These are phyloP conservation scores for Nebria brevicollis DNA, from an alignment of 2,888 invertebrate species.

Conservation along the genomic window DNA sequence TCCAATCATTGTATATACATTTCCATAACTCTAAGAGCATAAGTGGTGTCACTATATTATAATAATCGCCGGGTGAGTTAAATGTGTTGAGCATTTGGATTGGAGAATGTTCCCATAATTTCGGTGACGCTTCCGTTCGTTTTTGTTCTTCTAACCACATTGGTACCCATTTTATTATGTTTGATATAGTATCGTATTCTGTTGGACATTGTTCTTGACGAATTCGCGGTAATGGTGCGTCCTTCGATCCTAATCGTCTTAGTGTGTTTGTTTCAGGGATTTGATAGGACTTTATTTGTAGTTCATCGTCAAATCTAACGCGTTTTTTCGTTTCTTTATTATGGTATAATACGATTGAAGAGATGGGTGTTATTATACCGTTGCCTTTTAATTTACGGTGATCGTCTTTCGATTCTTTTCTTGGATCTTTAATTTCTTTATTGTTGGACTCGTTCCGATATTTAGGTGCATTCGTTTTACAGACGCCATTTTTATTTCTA, in stretches of 20 bases:
- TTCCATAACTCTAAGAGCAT: slow-evolving; percentile 74
- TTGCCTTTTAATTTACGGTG: slow-evolving; percentile 57
- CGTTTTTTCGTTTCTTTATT: slow-evolving; percentile 39
- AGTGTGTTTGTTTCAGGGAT: slow-evolving; percentile 52
- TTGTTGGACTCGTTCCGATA: slow-evolving; percentile 59
- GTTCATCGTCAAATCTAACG: slow-evolving; percentile 53
- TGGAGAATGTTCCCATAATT: slow-evolving; percentile 65
- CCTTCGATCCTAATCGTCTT: slow-evolving; percentile 54
- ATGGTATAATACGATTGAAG: too few species aligned
- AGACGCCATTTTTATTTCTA: too few species aligned
- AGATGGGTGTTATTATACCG: too few species aligned
- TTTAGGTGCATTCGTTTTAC: too few species aligned
- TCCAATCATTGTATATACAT: slow-evolving; percentile 55
- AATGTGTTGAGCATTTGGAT: slow-evolving; percentile 68
- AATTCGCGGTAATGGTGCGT: slow-evolving; percentile 53
- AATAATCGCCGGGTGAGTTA: slow-evolving; percentile 69
- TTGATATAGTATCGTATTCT: slow-evolving; percentile 66
- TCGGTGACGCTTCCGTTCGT: slow-evolving; percentile 65
- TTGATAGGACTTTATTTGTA: slow-evolving; percentile 49
- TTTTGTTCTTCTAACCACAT: slow-evolving; percentile 72
- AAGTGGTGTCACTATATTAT: slow-evolving; percentile 67
- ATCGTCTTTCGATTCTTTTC: background rate
- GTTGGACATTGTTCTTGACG: slow-evolving; percentile 46
- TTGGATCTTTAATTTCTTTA: slow-evolving; percentile 58
- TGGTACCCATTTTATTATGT: slow-evolving; percentile 73